phyloP scores from a whole-genome alignment of 2,797 vertebrate species.

The Sebastes miniatus region DNA sequence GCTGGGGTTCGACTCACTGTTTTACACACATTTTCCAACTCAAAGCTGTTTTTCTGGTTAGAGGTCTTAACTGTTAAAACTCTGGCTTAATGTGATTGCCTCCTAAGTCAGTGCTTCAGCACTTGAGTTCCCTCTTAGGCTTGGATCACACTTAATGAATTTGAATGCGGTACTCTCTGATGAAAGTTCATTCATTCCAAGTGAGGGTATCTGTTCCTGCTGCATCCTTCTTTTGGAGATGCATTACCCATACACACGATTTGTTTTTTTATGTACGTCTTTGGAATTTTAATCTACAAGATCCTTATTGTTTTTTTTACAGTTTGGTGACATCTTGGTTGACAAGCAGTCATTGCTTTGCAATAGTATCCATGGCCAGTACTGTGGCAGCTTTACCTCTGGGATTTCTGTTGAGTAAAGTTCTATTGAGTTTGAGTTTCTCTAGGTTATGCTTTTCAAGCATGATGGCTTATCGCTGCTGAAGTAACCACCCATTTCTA shows the following conservation, averaged over 20 bases:
- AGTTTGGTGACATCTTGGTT: background rate
- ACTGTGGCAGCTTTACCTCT: slow-evolving; percentile 36
- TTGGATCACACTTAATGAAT: slow-evolving; percentile 52
- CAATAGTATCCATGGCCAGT: slow-evolving; percentile 1
- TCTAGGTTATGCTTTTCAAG: slow-evolving; percentile 17
- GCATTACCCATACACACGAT: background rate
- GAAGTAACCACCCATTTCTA: background rate
- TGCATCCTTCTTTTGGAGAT: background rate
- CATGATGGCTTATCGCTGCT: slow-evolving; percentile 5
- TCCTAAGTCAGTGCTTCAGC: slow-evolving; percentile 58
- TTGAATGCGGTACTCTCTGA: slow-evolving; percentile 22
- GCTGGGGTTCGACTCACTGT: slow-evolving; percentile 67
- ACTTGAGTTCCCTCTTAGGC: slow-evolving; percentile 46
- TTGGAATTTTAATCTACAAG: background rate
- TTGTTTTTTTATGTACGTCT: background rate
- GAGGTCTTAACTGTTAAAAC: slow-evolving; percentile 74
- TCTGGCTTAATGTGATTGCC: slow-evolving; percentile 70
- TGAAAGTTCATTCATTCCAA: slow-evolving; percentile 27
- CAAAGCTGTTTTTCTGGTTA: slow-evolving; percentile 68
- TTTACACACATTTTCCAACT: slow-evolving; percentile 71
- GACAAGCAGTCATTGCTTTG: slow-evolving; percentile 17
- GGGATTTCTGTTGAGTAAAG: slow-evolving; percentile 26
- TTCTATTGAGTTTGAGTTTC: slow-evolving; percentile 37
- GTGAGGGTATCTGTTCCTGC: slow-evolving; percentile 7
- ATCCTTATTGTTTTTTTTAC: background rate